Conservation (phyloP, 2,113 vertebrate genomes). For the Mustela nigripes region DNA sequence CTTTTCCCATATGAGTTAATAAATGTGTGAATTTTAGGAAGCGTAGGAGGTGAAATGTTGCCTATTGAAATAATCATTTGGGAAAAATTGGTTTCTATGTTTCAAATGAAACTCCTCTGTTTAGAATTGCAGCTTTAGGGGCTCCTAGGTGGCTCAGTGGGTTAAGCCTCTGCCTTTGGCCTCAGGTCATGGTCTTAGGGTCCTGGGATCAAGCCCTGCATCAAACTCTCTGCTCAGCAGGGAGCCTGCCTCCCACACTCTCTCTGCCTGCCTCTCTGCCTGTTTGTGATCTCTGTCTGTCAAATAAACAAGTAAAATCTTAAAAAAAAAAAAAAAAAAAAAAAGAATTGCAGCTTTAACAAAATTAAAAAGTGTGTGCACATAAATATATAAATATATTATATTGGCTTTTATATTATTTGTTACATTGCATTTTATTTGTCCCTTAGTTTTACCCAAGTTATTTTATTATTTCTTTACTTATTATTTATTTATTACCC, state of each 20-base stretch:
- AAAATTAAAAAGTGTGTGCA: neutral
- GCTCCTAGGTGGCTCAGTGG: too few relatives aligned
- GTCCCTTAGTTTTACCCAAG: neutral
- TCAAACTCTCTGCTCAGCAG: too few relatives aligned
- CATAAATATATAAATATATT: neutral
- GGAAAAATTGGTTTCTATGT: neutral
- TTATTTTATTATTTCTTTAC: too few relatives aligned
- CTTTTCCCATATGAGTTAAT: neutral
- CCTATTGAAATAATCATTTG: slow-evolving; percentile 20
- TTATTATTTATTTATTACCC: too few relatives aligned
- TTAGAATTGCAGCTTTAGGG: neutral
- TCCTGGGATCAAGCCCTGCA: too few relatives aligned
- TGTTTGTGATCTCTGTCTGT: too few relatives aligned
- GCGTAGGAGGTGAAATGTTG: neutral
- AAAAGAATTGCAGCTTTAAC: neutral
- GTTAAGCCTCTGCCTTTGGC: too few relatives aligned
- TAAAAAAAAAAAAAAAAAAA: too few relatives aligned
- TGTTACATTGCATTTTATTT: neutral
- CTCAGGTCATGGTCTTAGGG: too few relatives aligned
- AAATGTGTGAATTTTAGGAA: neutral
- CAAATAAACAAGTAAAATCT: too few relatives aligned
- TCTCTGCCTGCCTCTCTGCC: too few relatives aligned
- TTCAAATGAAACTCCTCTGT: neutral
- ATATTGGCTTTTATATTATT: neutral
- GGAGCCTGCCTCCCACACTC: too few relatives aligned